Evolutionary conservation across 2,888 invertebrate species (phyloP), one percentile per base, ranked within the genome.

Genomic region (Escarpia spicata): DNA sequence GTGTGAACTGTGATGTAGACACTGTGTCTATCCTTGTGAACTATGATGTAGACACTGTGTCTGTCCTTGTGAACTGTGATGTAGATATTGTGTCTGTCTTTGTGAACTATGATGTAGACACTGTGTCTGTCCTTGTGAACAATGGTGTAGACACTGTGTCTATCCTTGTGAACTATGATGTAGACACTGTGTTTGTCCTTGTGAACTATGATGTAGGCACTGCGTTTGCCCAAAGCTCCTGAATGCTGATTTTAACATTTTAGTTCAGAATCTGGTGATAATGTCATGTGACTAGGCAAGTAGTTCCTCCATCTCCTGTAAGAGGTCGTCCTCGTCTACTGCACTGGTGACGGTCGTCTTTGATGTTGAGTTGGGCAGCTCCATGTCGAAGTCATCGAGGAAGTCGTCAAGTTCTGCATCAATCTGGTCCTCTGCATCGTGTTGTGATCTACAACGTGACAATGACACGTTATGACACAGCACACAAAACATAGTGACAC

Each of bases 311-410:
- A 75, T 75, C 75, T 75, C 75, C 26, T 75, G 75, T 4, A 75
- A 26, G 75, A 75, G 75, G 75, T 75, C 19, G 75, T 75, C 75
- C 26, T 75, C 75, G 19, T 75, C 75, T 26, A n/a, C 26, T 6
- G n/a, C 75, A 75, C 75, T 75, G 75, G 19, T 75, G 75, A 75
- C 75, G 19, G 75, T 75, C 6, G 75, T 75, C 75, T 75, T 75
- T 19, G 75, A 75, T 26, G 75, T 75, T 75, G 75, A 75, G 75
- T 75, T 75, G 75, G 75, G 75, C 26, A 75, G 75, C 75, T 75
- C 75, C 75, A n/a, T 75, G 75, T 75, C 75, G n/a, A 75, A 75
- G 75, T 75, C 75, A 75, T 75, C 75, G 75, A 75, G 75, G 75
- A 75, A 75, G 75, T 75, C 75, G n/a, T 75, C 75, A 75, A 75